Evolutionary conservation across 2,888 invertebrate species (phyloP), one percentile per base, ranked within the genome.

Genomic region (Troglohyphantes excavatus): DNA sequence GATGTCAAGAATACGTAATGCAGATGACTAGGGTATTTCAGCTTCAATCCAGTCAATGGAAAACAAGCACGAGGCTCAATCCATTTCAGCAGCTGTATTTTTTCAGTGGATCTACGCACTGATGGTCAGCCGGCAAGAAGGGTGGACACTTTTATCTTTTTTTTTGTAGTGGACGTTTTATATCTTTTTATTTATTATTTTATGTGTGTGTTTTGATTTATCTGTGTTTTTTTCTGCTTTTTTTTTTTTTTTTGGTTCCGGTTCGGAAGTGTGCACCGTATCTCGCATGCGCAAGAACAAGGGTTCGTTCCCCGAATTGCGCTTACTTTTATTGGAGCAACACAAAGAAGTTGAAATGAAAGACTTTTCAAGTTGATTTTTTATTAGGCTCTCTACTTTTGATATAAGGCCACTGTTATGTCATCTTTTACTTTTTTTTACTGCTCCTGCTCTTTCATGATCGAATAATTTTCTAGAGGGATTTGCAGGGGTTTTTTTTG

Each of bases 41-140:
- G 9, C 53, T 53, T 13, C 17, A 53, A n/a, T n/a, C 53, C n/a
- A 53, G 53, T 53, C 53, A n/a, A 13, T 53, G 17, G 17, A 13
- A 11, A 5, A 17, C 27, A 26, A 46, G n/a, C 72, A 27, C 72
- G 72, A n/a, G 63, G 7, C 23, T 43, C 39, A 39, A 53, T 53
- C 53, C 17, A 19, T 11, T 63, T 68, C 59, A 79, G 70, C 82
- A 70, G 82, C 82, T 19, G 53, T 33, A 23, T 21, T 26, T 19
- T 39, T 39, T 53, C n/a, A n/a, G 59, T 29, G 81, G 82, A 82
- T 70, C 68, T 70, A 82, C 82, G 82, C 82, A 82, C 61, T 70
- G 82, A 23, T 82, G 82, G 82, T 59, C 82, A 72, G 59, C 29
- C 23, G 27, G 59, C 53, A 33, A 46, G 23, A n/a, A 53, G 78